These are phyloP conservation scores for Jacana jacana DNA, from an alignment of 2,113 vertebrate genomes.

Conservation along the genomic window DNA sequence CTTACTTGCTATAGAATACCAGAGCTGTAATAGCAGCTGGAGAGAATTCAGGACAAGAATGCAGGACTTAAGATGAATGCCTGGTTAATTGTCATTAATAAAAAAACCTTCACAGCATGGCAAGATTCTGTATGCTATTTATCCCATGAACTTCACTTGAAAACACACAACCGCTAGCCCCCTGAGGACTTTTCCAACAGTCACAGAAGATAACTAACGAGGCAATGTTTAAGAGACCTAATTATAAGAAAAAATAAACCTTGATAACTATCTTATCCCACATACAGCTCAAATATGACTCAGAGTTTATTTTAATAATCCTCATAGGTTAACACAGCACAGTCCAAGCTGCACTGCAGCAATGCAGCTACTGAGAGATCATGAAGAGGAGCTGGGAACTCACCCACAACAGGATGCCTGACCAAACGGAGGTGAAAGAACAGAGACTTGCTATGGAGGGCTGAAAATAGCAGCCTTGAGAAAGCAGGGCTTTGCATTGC, in stretches of 20 bases:
- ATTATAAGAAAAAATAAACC: slow-evolving; percentile 59
- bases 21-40: background rate
- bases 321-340: background rate
- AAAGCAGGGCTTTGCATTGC: background rate
- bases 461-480: slow-evolving; percentile 36
- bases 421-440: background rate
- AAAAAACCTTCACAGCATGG: background rate
- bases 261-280: slow-evolving; percentile 65
- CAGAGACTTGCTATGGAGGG: background rate
- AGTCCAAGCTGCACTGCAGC: background rate
- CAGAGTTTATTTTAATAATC: slow-evolving; percentile 61
- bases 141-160: slow-evolving; percentile 10
- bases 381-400: background rate
- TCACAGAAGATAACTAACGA: slow-evolving; percentile 51
- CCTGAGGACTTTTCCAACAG: slow-evolving; percentile 47
- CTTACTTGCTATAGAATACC: slow-evolving; percentile 8
- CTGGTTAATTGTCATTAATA: background rate
- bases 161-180: slow-evolving; percentile 7
- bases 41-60: slow-evolving; percentile 14
- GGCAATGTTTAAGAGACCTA: slow-evolving; percentile 47
- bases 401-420: background rate
- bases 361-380: background rate
- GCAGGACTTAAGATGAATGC: background rate
- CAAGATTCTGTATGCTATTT: slow-evolving; percentile 26
- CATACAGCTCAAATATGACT: slow-evolving; percentile 24